Percentiles rank a stretch among this genome's conserved stretches.
These are phyloP conservation scores for Ispidina lecontei DNA, from an alignment of 2,797 vertebrate genomes.

Conservation along the genomic window DNA sequence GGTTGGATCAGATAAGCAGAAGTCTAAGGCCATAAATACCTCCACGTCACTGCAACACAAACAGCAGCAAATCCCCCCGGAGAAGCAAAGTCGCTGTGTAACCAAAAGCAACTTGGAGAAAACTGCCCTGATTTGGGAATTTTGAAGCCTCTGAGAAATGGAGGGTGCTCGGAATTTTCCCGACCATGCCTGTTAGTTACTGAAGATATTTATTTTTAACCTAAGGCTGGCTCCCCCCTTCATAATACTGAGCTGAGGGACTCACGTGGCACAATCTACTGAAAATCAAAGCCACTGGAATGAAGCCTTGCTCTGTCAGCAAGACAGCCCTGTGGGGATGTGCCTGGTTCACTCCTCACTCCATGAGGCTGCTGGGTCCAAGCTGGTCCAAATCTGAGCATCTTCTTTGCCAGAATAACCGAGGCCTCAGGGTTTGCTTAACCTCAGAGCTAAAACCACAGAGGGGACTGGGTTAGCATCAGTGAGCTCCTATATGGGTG, in stretches of 20 bases:
- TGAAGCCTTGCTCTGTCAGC: background rate
- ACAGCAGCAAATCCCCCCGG: slow-evolving; percentile 1
- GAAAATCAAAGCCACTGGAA: background rate
- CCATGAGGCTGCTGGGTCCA: background rate
- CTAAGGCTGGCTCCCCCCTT: background rate
- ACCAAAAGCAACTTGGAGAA: background rate
- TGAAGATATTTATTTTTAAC: slow-evolving; percentile 11
- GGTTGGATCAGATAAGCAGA: slow-evolving; percentile 48
- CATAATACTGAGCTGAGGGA: background rate
- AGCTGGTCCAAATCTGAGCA: background rate
- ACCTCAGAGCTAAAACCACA: background rate
- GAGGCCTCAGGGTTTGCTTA: background rate
- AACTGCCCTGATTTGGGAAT: background rate
- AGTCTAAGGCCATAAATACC: slow-evolving; percentile 37
- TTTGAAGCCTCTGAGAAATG: background rate
- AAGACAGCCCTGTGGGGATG: background rate
- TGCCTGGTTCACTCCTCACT: background rate
- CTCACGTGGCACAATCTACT: background rate
- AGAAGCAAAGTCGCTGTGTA: slow-evolving; percentile 6
- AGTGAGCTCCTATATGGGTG: background rate
- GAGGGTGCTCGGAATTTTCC: background rate
- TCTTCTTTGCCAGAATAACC: background rate
- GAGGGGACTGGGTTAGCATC: background rate
- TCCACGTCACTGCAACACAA: background rate
- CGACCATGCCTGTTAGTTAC: background rate